Conservation (phyloP, 2,888 invertebrate species). For the Lydus trimaculatus region DNA sequence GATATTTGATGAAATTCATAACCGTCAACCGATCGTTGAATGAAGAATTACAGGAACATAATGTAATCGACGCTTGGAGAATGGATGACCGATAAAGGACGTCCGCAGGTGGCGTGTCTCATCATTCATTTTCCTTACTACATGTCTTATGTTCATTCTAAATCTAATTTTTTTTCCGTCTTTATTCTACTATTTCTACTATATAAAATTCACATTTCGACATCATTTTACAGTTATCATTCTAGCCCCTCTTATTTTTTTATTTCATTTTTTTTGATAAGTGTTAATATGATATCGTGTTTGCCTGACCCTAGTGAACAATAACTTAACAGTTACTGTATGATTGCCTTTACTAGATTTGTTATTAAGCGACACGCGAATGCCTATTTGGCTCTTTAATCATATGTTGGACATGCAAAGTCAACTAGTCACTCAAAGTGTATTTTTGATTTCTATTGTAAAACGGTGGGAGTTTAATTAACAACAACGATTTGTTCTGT, state of each 20-base stretch:
- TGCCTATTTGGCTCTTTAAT: conserved; percentile 48
- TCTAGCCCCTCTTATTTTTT: not conserved
- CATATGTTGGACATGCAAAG: conserved; percentile 53
- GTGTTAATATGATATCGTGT: conserved; percentile 47
- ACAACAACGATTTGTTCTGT: conserved; percentile 34
- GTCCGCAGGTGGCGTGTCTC: conserved; percentile 48
- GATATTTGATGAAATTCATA: conserved; percentile 21
- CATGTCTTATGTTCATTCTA: conserved; percentile 39
- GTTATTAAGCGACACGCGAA: conserved; percentile 54
- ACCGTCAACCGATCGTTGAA: conserved; percentile 30
- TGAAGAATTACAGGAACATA: conserved; percentile 45
- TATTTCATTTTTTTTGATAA: conserved; percentile 25
- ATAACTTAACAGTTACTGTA: conserved; percentile 50
- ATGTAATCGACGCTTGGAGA: conserved; percentile 46
- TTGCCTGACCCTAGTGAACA: conserved; percentile 53
- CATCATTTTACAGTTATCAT: conserved; percentile 32
- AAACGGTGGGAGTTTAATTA: not conserved
- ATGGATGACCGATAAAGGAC: conserved; percentile 49
- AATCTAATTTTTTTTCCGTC: conserved; percentile 30
- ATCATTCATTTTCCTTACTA: conserved; percentile 45
- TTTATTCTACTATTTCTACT: too few relatives aligned
- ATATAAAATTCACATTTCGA: conserved; percentile 25
- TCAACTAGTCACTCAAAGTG: conserved; percentile 48
- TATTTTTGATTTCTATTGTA: conserved; percentile 4
- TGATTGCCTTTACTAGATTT: conserved; percentile 55